Conservation (phyloP, 2,113 vertebrate genomes). For the Festucalex cinctus region DNA sequence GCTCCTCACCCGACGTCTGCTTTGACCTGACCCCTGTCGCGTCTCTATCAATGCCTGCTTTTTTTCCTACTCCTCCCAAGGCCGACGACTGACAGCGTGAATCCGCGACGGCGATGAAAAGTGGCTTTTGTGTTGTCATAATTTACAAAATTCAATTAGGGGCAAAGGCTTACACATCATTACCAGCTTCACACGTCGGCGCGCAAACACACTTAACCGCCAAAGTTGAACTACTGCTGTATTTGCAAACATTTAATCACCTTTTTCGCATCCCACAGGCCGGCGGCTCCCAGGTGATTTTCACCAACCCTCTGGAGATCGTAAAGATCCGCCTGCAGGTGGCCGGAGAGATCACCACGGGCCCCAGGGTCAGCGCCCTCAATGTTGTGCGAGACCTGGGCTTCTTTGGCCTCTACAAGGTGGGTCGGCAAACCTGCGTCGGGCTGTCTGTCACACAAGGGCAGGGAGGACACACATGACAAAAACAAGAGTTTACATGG, state of each 20-base stretch:
- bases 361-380: constrained; percentile 90
- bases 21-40: constrained; percentile 75
- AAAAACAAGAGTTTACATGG: constrained; percentile 9
- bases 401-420: constrained; percentile 98
- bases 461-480: constrained; percentile 31
- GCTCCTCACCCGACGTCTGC: constrained; percentile 71
- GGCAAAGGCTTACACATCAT: constrained; percentile 64
- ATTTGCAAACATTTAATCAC: constrained; percentile 11
- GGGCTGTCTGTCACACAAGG: constrained; percentile 47
- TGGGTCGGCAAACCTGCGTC: constrained; percentile 66
- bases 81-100: constrained; percentile 47
- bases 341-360: constrained; percentile 95
- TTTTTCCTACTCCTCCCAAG: constrained; percentile 64
- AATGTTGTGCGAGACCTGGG: constrained; percentile 88
- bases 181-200: constrained; percentile 35
- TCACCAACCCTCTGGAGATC: constrained; percentile 98
- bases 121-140: constrained; percentile 60
- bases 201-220: constrained; percentile 7
- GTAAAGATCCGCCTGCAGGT: constrained; percentile 98
- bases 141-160: constrained; percentile 52
- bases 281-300: constrained; percentile 96
- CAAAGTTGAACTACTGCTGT: constrained; percentile 8
- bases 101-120: constrained; percentile 35
- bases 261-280: constrained; percentile 74
- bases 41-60: constrained; percentile 74